Base-by-base conservation (phyloP, 2,113 vertebrate genomes). In the Bufo gargarizans region DNA sequence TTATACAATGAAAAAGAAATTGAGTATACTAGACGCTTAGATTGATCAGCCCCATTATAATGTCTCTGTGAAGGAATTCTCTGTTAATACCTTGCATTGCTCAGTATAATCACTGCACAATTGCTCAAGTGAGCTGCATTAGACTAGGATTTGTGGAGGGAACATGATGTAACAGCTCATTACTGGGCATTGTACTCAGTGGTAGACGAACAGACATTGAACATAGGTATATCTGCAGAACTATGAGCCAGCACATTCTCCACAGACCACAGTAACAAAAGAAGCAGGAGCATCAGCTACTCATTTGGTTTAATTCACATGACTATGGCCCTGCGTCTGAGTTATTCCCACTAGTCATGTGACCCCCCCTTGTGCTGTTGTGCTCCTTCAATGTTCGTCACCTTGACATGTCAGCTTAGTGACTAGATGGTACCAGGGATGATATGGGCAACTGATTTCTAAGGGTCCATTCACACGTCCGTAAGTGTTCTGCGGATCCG, bases 81-180 rank as follows among this genome's bases (percentile, higher is more conserved):
- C 22, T 85, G 67, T 58, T 85, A 74, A 85, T 74, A 76, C 83
- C 17, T 74, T 58, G 83, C 47, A 58, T 74, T 85, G 69, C 33
- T 76, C 50, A 1, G 33, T 58, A 10, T 86, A 65, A 86, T 86
- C 56, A 65, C 74, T 77, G 19, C 74, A 65, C 20, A 86, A 86
- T 63, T 86, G 72, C 56, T 50, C 45, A 78, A 78, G 58, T 77
- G 45, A 61, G 84, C 56, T 19, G n/a, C 33, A 67, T 67, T 82
- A 67, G 61, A 67, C 33, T 3, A 47, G 33, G 61, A 53, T 20
- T 80, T 67, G 43, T 50, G 43, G 59, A 47, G 17, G 80, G 80
- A 67, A 82, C 80, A 82, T 82, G 80, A 49, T 65, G 59, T 82
- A 49, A 65, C 80, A 67, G n/a, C 45, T 45, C 71, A 47, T 47